Evolutionary conservation across 2,888 invertebrate species (phyloP).

Genomic region (Leucophora obtusa): DNA sequence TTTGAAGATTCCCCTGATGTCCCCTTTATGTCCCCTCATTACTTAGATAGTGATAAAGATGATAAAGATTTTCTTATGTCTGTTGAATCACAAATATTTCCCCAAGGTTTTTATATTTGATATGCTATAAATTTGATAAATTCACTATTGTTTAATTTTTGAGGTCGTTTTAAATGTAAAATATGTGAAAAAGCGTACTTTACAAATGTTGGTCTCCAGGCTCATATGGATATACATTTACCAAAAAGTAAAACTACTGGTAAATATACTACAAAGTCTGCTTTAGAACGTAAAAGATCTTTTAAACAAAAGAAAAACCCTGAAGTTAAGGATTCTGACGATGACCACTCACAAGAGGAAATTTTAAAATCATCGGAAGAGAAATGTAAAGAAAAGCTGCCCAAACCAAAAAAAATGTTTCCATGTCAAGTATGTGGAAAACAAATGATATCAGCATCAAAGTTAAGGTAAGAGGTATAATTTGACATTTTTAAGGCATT

Average conservation of each 20-base stretch:
- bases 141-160: not conserved
- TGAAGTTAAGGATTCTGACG: not conserved
- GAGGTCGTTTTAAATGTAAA: conserved; percentile 69
- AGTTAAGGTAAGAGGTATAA: conserved; percentile 61
- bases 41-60: conserved; percentile 27
- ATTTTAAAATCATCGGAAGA: conserved; percentile 25
- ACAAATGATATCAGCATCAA: conserved; percentile 69
- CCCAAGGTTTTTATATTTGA: conserved; percentile 64
- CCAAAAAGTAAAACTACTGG: conserved; percentile 54
- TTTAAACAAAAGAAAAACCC: conserved; percentile 1
- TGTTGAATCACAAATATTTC: conserved; percentile 68
- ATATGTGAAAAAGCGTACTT: conserved; percentile 70
- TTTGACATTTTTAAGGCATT: too few species aligned
- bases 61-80: conserved; percentile 62
- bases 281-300: not conserved
- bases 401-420: conserved; percentile 69
- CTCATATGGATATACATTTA: conserved; percentile 68
- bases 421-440: conserved; percentile 69
- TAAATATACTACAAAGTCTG: conserved; percentile 17
- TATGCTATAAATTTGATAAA: not conserved
- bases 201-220: conserved; percentile 68
- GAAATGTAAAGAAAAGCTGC: conserved; percentile 63
- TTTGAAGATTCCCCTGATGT: not conserved
- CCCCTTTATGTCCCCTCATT: conserved; percentile 6
- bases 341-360: conserved; percentile 5